These are phyloP conservation scores for Periphyllus acericola DNA, from an alignment of 2,888 invertebrate species.

Conservation along the genomic window DNA sequence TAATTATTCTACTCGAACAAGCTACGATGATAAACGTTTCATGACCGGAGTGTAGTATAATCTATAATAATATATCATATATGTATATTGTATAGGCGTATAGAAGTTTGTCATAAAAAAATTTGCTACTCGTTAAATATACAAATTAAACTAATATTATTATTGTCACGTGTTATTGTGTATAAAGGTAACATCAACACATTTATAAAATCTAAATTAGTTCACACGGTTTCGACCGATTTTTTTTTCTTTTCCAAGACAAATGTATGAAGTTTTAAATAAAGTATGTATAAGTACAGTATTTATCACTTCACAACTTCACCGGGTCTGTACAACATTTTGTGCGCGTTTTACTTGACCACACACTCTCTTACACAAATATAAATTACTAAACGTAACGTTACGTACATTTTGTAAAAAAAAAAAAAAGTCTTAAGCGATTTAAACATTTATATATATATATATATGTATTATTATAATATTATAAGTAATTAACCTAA, in stretches of 20 bases:
- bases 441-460: background rate
- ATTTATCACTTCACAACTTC: background rate
- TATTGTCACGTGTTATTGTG: constrained; percentile 35
- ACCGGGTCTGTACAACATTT: background rate
- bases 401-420: background rate
- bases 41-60: background rate
- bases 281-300: background rate
- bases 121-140: constrained; percentile 9
- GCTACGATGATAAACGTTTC: background rate
- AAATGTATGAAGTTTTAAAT: background rate
- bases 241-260: background rate
- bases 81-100: background rate
- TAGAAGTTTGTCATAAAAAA: background rate
- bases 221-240: background rate
- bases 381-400: background rate
- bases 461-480: background rate
- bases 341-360: background rate
- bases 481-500: background rate
- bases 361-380: background rate
- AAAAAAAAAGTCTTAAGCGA: background rate
- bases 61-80: background rate
- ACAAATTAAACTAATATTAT: constrained; percentile 32
- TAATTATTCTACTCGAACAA: background rate
- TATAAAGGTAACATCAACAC: constrained; percentile 15
- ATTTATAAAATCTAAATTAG: constrained; percentile 43